Base-by-base conservation (phyloP, 2,797 vertebrate species). In the Mormyrops attenuatus region DNA sequence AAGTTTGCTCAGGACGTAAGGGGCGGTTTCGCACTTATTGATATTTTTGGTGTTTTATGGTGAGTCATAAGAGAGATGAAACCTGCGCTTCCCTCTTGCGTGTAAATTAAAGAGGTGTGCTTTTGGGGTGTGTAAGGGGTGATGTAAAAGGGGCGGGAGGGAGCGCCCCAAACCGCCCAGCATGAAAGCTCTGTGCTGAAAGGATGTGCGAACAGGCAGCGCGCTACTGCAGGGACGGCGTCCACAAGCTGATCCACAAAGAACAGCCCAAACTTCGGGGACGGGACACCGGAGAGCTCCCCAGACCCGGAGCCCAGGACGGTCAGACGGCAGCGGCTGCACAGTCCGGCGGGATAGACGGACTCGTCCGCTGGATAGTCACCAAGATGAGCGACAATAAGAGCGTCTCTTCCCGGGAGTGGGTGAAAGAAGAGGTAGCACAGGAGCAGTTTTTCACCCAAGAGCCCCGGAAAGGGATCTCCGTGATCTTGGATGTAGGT, bases 171-270 rank as follows among this genome's bases (percentile, higher is more conserved):
- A 95, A 95, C 94, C 93, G 95, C 96, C 94, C 96, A 96, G 96
- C 96, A 96, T 97, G 96, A 96, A 93, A 95, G 96, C 96, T 97
- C 94, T 94, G 94, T 94, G 93, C 95, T 96, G 96, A 97, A 97
- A 98, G 96, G 96, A 99, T 99, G 98, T 98, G 98, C 95, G 98
- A 98, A 96, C 97, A 97, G 96, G 98, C 98, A 94, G 97, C 97
- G 96, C 97, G 98, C 89, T 98, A 97, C 96, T 99, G 98, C 97
- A 96, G 97, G 97, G 97, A 97, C 95, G 96, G 98, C 91, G 98
- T 98, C 97, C 98, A 98, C 95, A 97, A 97, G 96, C 97, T 99
- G 96, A 97, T 99, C 91, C 96, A 97, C 95, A 98, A 98, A 94
- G 97, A 97, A 94, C 96, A 96, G 82, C 41, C 82, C 4, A 85